A percentile compares a stretch with the other conserved stretches of the same genome.
phyloP scores from a whole-genome alignment of 2,888 invertebrate species.

The Plebejus melissa region DNA sequence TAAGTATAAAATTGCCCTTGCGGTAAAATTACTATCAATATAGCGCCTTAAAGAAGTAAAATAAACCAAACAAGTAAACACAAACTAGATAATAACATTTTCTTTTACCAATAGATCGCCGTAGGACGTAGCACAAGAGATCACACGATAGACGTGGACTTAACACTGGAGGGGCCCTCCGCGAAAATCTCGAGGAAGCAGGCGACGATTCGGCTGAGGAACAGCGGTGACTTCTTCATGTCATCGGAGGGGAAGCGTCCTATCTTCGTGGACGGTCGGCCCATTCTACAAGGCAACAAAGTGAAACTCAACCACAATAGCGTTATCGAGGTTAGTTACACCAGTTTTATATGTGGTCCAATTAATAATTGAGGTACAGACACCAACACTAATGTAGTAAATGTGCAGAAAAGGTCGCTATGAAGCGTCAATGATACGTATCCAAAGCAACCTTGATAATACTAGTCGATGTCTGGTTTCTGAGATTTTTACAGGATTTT shows the following conservation, averaged over 20 bases:
- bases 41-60: no score
- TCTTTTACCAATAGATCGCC: constrained; percentile 82
- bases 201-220: constrained; percentile 92
- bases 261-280: constrained; percentile 95
- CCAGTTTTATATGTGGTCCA: neutral
- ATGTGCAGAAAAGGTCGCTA: neutral
- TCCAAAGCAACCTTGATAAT: neutral
- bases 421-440: neutral
- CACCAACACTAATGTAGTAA: neutral
- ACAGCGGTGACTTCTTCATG: constrained; percentile 96
- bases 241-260: constrained; percentile 97
- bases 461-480: no score
- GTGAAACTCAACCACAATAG: constrained; percentile 95
- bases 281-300: constrained; percentile 92
- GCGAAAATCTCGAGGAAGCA: constrained; percentile 96
- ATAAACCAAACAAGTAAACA: neutral
- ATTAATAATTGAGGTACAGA: neutral
- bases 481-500: no score
- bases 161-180: constrained; percentile 95
- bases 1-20: no score
- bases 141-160: constrained; percentile 94
- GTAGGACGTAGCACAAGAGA: constrained; percentile 94
- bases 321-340: constrained; percentile 88
- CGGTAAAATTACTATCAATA: no score
- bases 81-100: neutral